Base-by-base conservation (phyloP, 1,140 invertebrate genomes). In the Himalopsyche phryganea region DNA sequence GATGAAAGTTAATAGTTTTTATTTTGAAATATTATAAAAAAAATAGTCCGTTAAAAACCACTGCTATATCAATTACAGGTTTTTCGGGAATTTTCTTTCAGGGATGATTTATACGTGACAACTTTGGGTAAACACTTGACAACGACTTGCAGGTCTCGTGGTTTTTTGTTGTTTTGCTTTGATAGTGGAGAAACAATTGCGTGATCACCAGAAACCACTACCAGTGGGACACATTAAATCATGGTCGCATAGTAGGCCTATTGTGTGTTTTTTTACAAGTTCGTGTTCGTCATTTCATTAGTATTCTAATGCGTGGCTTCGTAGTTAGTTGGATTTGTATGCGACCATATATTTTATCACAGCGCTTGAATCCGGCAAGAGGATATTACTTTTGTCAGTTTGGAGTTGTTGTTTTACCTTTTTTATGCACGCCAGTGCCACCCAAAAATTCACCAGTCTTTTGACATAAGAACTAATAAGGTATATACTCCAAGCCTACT, bases 201-300 rank as follows among this genome's bases (percentile, higher is more conserved):
- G 42, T 55, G 52, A 55, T 55, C 52, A 28, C 23, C 9, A n/a
- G 23, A 28, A 28, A 28, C 4, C 23, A 28, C 23, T 28, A 9
- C 23, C 23, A 55, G 42, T 20, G 52, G 45, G 48, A 55, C 42
- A 42, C 49, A 48, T 51, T 63, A 63, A 63, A 63, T 63, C 61
- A 63, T 54, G 11, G 18, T n/a, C 10, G 17, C 46, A 41, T 33
- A 33, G 35, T 46, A 55, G 45, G 50, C 20, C 40, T 48, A 59
- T 63, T 63, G 61, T 63, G 47, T 58, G 17, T 40, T 47, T 45
- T 50, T 59, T 54, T 58, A 42, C 50, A 49, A 41, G 45, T 49
- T 50, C 36, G 51, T 63, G 51, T 63, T 52, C 23, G 23, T 28
- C 23, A 28, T 44, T 59, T 63, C 55, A 63, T 63, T 63, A 63